A percentile compares a stretch with the other conserved stretches of the same genome.
Conservation (phyloP, 1,140 invertebrate genomes). For the Streblospio benedicti region DNA sequence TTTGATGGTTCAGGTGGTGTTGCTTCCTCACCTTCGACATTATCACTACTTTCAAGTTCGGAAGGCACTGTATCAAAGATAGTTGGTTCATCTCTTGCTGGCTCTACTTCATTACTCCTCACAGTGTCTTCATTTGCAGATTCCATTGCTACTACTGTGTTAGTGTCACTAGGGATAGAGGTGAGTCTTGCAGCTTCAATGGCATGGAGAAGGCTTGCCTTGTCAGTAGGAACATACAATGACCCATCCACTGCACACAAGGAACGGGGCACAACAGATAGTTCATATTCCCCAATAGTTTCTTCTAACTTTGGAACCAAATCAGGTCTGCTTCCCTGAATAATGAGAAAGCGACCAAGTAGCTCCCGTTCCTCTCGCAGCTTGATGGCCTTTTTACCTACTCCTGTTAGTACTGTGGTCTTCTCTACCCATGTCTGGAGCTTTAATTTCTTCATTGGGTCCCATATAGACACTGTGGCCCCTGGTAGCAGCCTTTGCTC, state of each 20-base stretch:
- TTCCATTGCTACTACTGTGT: too few species aligned
- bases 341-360: constrained; percentile 1
- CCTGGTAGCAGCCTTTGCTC: neutral
- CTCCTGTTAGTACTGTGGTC: neutral
- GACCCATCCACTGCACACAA: neutral
- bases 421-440: constrained; percentile 1
- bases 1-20: too few species aligned
- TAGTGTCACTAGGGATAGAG: too few species aligned
- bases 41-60: too few species aligned
- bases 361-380: constrained; percentile 1
- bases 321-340: neutral
- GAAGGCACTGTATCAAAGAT: too few species aligned
- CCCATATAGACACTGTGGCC: neutral
- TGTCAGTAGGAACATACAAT: neutral
- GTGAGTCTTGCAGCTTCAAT: neutral
- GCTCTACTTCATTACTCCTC: too few species aligned
- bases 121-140: too few species aligned
- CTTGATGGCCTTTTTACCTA: constrained; percentile 1
- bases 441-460: constrained; percentile 3
- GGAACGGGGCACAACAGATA: neutral
- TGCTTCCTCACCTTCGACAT: too few species aligned
- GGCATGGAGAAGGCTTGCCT: neutral
- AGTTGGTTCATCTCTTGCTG: too few species aligned
- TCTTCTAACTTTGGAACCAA: neutral
- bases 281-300: neutral